Evolutionary conservation across 23 tunicate genomes (phyloP).

Genomic region (Clavelina lepadiformis): DNA sequence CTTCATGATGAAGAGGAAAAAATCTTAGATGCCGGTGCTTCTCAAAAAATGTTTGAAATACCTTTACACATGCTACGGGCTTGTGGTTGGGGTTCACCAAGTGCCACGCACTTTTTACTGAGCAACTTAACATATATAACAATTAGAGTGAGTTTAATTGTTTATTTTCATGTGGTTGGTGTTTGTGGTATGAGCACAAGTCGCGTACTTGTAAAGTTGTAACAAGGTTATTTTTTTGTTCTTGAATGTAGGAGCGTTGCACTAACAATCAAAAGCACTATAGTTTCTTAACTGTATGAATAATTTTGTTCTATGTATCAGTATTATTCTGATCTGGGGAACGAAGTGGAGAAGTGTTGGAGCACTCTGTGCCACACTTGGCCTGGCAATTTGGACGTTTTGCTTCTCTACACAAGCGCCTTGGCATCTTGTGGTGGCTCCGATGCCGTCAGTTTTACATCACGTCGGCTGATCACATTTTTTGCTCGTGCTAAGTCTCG

Average conservation of each 20-base stretch:
- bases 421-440: slow-evolving; percentile 30
- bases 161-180: not conserved
- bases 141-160: slow-evolving; percentile 4
- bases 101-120: slow-evolving; percentile 30
- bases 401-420: slow-evolving; percentile 29
- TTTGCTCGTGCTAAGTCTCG: slow-evolving; percentile 27
- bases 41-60: slow-evolving; percentile 18
- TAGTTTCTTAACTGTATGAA: too few relatives aligned
- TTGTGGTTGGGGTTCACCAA: slow-evolving; percentile 47
- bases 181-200: not conserved
- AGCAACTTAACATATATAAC: slow-evolving; percentile 34
- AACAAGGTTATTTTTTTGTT: too few relatives aligned
- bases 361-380: slow-evolving; percentile 34
- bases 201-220: too few relatives aligned
- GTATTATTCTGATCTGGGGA: slow-evolving; percentile 28
- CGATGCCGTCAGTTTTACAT: slow-evolving; percentile 24
- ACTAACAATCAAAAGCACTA: too few relatives aligned
- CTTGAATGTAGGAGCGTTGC: too few relatives aligned
- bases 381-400: slow-evolving; percentile 31
- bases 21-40: slow-evolving; percentile 7
- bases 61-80: slow-evolving; percentile 6
- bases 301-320: too few relatives aligned
- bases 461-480: slow-evolving; percentile 29
- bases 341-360: slow-evolving; percentile 73
- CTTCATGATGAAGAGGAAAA: slow-evolving; percentile 4